Conservation (phyloP, 2,113 vertebrate genomes). For the Leptobrachium ailaonicum region DNA sequence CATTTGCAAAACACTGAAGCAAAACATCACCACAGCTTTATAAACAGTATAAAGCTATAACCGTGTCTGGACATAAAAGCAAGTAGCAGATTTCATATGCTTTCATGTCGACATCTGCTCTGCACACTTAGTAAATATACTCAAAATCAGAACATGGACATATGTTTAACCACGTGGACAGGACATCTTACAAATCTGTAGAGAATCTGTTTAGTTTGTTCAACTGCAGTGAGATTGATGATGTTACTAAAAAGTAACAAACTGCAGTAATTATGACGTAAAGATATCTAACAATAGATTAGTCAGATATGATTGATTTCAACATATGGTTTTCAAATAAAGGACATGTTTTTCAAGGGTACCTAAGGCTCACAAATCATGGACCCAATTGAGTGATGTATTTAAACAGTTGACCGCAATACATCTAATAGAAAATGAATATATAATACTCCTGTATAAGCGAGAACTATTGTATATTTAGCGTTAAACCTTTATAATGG, state of each 20-base stretch:
- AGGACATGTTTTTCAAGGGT: conserved; percentile 50
- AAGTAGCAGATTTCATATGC: conserved; percentile 60
- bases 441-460: too few relatives aligned
- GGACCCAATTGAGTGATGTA: too few relatives aligned
- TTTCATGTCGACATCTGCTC: conserved; percentile 80
- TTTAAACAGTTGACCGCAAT: too few relatives aligned
- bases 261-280: conserved; percentile 73
- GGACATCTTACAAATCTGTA: conserved; percentile 52
- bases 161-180: conserved; percentile 65
- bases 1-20: conserved; percentile 36
- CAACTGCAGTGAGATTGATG: conserved; percentile 67
- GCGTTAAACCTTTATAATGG: too few relatives aligned
- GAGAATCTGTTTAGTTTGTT: conserved; percentile 57
- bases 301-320: conserved; percentile 71
- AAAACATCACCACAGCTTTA: conserved; percentile 42
- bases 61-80: conserved; percentile 69
- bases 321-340: conserved; percentile 73
- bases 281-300: conserved; percentile 72
- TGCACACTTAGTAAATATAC: conserved; percentile 71
- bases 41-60: conserved; percentile 57
- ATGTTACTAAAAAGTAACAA: conserved; percentile 82
- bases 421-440: too few relatives aligned
- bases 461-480: too few relatives aligned
- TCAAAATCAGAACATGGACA: conserved; percentile 71
- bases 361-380: too few relatives aligned